A percentile compares a stretch with the other conserved stretches of the same genome.
Evolutionary conservation across 2,797 vertebrate species (phyloP).

Genomic region (Toxotes lorentzi): DNA sequence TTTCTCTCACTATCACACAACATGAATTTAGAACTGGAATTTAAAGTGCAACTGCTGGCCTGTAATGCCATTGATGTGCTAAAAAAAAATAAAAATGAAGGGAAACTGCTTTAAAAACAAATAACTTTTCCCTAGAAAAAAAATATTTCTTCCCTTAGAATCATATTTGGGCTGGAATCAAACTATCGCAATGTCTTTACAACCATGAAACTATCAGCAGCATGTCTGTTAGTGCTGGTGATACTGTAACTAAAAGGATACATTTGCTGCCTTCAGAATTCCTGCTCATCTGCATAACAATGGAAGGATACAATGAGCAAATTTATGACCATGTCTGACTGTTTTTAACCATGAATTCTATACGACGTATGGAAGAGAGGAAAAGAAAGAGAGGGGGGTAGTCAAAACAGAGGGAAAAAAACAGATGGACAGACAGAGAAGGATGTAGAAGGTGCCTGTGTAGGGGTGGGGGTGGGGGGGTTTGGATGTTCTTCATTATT

Average conservation of each 20-base stretch:
- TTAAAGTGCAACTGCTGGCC: constrained; percentile 15
- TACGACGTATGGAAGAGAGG: constrained; percentile 26
- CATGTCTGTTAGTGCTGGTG: constrained; percentile 25
- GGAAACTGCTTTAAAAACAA: constrained; percentile 4
- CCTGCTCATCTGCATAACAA: constrained; percentile 72
- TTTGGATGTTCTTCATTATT: constrained; percentile 59
- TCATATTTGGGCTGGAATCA: constrained; percentile 28
- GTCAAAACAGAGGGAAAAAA: constrained; percentile 36
- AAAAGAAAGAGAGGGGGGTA: not conserved
- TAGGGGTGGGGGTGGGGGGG: not conserved
- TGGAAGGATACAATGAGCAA: constrained; percentile 54
- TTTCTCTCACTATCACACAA: constrained; percentile 28
- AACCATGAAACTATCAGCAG: constrained; percentile 50
- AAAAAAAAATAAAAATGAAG: not conserved
- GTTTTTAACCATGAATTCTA: constrained; percentile 61
- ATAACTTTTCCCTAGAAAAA: not conserved
- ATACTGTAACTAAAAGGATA: constrained; percentile 67
- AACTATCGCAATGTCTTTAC: constrained; percentile 33
- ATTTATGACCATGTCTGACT: constrained; percentile 65
- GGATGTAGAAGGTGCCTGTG: constrained; percentile 16
- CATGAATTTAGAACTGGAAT: constrained; percentile 39
- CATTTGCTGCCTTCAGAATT: constrained; percentile 55
- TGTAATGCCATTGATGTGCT: constrained; percentile 3
- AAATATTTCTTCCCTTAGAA: not conserved
- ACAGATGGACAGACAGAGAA: constrained; percentile 47